Percentiles rank a stretch among this genome's conserved stretches.
Conservation (phyloP, 1,140 invertebrate species). For the Aphelenchoides avenae region DNA sequence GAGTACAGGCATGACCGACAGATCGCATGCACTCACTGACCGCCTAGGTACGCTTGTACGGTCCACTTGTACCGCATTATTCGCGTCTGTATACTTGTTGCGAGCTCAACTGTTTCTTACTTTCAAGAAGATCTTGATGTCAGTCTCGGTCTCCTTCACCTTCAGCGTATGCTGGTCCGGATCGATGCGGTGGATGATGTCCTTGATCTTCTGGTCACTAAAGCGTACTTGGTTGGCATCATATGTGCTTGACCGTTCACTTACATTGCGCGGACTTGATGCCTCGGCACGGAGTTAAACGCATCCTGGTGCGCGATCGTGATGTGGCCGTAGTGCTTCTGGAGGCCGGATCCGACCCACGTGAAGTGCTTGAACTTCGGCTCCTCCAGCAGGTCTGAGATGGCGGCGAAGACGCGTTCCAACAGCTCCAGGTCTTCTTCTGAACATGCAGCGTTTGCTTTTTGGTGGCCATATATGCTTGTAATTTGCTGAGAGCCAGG, state of each 20-base stretch:
- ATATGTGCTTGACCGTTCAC: slow-evolving; percentile 19
- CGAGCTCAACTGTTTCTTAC: slow-evolving; percentile 14
- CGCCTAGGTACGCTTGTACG: too few species aligned
- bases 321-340: slow-evolving; percentile 59
- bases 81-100: too few species aligned
- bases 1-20: too few species aligned
- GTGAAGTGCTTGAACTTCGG: slow-evolving; percentile 53
- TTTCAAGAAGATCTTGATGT: slow-evolving; percentile 56
- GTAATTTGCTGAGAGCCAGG: too few species aligned
- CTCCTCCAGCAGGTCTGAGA: slow-evolving; percentile 48
- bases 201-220: slow-evolving; percentile 42
- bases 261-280: slow-evolving; percentile 28
- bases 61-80: too few species aligned
- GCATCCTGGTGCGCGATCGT: slow-evolving; percentile 57
- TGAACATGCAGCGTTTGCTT: too few species aligned
- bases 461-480: too few species aligned
- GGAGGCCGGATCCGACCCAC: slow-evolving; percentile 57
- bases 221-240: slow-evolving; percentile 3
- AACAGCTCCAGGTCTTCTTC: slow-evolving; percentile 50
- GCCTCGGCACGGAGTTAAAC: slow-evolving; percentile 39
- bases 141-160: slow-evolving; percentile 52
- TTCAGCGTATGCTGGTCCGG: slow-evolving; percentile 28
- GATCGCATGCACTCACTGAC: too few species aligned
- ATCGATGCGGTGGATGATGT: slow-evolving; percentile 51
- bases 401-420: slow-evolving; percentile 49